Base-by-base conservation (phyloP, 1,140 invertebrate species). In the Drosophila ohnishii region DNA sequence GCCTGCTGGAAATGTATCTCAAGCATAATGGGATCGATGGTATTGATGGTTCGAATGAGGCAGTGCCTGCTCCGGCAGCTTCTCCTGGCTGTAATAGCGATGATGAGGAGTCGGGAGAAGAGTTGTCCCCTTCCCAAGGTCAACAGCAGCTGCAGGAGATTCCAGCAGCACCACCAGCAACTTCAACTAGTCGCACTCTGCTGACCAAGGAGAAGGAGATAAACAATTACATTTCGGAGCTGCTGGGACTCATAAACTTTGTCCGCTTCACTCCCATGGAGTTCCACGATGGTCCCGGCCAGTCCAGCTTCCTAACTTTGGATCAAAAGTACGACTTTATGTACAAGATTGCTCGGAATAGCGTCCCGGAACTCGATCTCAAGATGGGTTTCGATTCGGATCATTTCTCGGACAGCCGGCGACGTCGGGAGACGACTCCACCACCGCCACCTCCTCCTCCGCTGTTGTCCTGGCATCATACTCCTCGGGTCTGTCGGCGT, bases 271-370 rank as follows among this genome's bases (percentile, higher is more conserved):
- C 62, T 5, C 37, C 66, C 7, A 16, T 30, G 19, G 47, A 69
- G 10, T 69, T 67, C 25, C 35, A 69, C 37, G 66, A 69, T 5
- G 66, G 63, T 7, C 62, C 66, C 7, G 66, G 66, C n/a, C 64
- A 55, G 8, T 67, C 47, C 13, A 34, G 0, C 8, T 16, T 66
- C 2, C 39, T 70, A 1, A 45, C 22, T 5, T 16, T 69, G 22
- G 22, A 16, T 0, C 22, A 69, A 11, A 70, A 70, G 47, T 70
- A 70, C 25, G 66, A 70, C 16, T 22, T 45, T 11, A 66, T 69
- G n/a, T 69, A 69, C 14, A 30, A 45, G 13, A 70, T 70, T 9
- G 63, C 63, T 0, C 9, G 14, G 1, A 30, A 30, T 0, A 2
- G 19, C 4, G 22, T 16, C 13, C 1, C 10, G 4, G 60, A 64